Evolutionary conservation across 2,888 invertebrate species (phyloP).

Genomic region (Portevinia maculata): DNA sequence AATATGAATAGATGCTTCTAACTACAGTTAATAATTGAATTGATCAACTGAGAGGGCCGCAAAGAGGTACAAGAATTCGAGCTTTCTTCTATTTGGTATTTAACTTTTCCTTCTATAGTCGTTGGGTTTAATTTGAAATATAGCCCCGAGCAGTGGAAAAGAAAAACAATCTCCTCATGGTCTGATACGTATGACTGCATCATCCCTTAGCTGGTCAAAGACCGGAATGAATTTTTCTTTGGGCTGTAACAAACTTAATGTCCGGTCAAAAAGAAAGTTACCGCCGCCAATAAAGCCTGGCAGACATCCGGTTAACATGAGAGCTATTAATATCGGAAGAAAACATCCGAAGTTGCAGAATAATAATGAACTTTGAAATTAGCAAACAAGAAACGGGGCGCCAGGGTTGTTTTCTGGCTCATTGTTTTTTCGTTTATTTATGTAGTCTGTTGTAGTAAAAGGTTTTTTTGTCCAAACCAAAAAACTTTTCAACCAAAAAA

Average conservation of each 20-base stretch:
- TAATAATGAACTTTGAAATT: too few relatives aligned
- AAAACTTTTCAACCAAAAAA: too few relatives aligned
- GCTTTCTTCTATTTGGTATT: background rate
- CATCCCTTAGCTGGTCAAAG: background rate
- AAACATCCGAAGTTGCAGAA: too few relatives aligned
- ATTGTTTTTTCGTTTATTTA: too few relatives aligned
- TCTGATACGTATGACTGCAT: background rate
- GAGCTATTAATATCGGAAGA: too few relatives aligned
- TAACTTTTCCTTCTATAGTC: background rate
- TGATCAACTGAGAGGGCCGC: too few relatives aligned
- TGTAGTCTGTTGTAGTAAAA: too few relatives aligned
- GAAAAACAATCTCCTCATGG: slow-evolving; percentile 1
- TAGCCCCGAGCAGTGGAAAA: background rate
- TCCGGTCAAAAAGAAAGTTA: background rate
- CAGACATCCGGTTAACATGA: background rate
- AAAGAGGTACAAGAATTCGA: too few relatives aligned
- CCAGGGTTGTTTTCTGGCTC: too few relatives aligned
- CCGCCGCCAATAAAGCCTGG: background rate
- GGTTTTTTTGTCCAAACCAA: too few relatives aligned
- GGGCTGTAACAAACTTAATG: background rate
- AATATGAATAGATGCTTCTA: background rate
- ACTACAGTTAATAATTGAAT: background rate
- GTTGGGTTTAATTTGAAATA: background rate
- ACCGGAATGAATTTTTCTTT: background rate
- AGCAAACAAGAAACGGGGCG: too few relatives aligned